phyloP scores from a whole-genome alignment of 2,797 vertebrate species.

The Sebastiscus albofasciatus region DNA sequence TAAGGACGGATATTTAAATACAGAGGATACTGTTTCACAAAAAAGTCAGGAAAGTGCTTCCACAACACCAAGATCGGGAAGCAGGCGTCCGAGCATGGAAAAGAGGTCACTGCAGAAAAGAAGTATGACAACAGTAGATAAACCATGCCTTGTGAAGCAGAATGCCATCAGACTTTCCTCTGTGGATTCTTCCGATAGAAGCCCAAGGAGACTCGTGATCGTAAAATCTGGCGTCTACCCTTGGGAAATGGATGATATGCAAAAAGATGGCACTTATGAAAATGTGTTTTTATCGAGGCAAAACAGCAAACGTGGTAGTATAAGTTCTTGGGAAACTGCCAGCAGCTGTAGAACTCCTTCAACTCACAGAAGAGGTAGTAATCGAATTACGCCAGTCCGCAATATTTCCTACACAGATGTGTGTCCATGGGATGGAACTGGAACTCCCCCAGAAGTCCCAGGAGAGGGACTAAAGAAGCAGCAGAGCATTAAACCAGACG shows the following conservation, averaged over 20 bases:
- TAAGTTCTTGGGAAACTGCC: conserved; percentile 78
- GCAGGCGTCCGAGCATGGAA: conserved; percentile 61
- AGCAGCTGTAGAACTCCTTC: conserved; percentile 73
- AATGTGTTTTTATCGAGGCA: conserved; percentile 71
- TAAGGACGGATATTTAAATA: conserved; percentile 50
- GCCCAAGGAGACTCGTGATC: conserved; percentile 67
- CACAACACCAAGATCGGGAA: conserved; percentile 54
- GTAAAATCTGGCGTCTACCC: conserved; percentile 68
- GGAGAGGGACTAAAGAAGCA: conserved; percentile 54
- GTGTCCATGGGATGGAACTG: conserved; percentile 73
- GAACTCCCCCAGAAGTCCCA: conserved; percentile 45
- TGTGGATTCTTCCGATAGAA: conserved; percentile 76
- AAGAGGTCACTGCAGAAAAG: conserved; percentile 71
- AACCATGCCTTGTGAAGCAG: conserved; percentile 84
- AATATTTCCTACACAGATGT: conserved; percentile 63
- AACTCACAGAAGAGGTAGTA: conserved; percentile 71
- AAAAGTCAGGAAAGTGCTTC: conserved; percentile 67
- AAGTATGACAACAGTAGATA: conserved; percentile 74
- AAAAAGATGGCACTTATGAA: conserved; percentile 73
- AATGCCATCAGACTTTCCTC: conserved; percentile 80
- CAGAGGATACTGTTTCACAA: conserved; percentile 68
- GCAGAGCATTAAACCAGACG: conserved; percentile 62
- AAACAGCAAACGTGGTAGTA: conserved; percentile 70
- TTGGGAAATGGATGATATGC: conserved; percentile 70
- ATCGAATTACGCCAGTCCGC: conserved; percentile 57